Evolutionary conservation across 2,797 vertebrate genomes (phyloP).

Genomic region (Rhyacichthys aspro): DNA sequence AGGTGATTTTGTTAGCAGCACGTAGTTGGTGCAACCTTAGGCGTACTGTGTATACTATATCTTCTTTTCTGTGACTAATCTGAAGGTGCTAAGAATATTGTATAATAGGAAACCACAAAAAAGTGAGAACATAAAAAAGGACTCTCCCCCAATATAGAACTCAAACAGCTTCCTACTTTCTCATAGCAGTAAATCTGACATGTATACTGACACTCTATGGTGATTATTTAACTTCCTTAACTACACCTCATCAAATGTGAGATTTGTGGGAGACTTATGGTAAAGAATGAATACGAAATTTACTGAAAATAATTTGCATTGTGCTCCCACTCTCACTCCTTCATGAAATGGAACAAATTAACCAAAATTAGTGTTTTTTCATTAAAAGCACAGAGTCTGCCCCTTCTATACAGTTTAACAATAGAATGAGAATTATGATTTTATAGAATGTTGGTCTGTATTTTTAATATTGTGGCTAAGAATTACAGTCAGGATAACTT

Average conservation of each 20-base stretch:
- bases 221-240: too few relatives aligned
- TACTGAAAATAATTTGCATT: conserved; percentile 22
- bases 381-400: background rate
- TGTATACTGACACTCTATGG: too few relatives aligned
- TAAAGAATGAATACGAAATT: background rate
- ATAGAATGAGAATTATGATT: background rate
- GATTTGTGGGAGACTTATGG: background rate
- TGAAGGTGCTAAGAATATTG: background rate
- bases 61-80: background rate
- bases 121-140: too few relatives aligned
- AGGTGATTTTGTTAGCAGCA: background rate
- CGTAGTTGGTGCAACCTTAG: too few relatives aligned
- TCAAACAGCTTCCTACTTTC: too few relatives aligned
- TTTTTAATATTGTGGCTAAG: too few relatives aligned
- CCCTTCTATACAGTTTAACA: background rate
- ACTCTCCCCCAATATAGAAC: too few relatives aligned
- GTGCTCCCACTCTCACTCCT: background rate
- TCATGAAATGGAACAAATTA: background rate
- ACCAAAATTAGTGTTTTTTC: background rate
- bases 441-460: background rate
- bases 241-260: too few relatives aligned
- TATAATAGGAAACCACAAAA: too few relatives aligned
- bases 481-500: too few relatives aligned
- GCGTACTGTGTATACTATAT: background rate
- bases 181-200: too few relatives aligned